Evolutionary conservation across 2,888 invertebrate genomes (phyloP).

Genomic region (Baronia brevicornis): DNA sequence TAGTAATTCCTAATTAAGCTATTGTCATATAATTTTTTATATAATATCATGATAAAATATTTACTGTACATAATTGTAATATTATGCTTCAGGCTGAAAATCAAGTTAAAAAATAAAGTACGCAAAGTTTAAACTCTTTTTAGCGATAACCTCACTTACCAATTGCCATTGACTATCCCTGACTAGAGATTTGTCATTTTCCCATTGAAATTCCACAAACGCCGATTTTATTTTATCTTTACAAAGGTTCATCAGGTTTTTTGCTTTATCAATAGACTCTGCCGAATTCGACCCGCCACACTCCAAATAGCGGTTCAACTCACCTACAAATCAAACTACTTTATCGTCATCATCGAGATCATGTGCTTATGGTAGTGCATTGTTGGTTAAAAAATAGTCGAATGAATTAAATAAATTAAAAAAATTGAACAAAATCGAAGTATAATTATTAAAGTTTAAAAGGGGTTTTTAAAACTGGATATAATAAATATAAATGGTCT

Average conservation of each 20-base stretch:
- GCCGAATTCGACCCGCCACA: conserved; percentile 41
- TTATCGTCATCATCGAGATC: background rate
- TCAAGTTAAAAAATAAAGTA: no score
- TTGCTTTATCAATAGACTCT: conserved; percentile 32
- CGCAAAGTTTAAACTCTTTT: no score
- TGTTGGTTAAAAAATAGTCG: no score
- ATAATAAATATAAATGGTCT: no score
- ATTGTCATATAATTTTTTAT: no score
- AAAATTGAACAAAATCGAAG: background rate
- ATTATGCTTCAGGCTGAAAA: no score
- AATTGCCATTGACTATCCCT: conserved; percentile 38
- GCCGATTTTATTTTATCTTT: conserved; percentile 27
- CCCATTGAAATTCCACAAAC: conserved; percentile 38
- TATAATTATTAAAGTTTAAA: conserved; percentile 1
- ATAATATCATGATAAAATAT: no score
- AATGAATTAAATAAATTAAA: background rate
- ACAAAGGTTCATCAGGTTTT: conserved; percentile 28
- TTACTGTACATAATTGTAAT: no score
- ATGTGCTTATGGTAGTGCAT: background rate
- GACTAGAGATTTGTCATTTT: conserved; percentile 34
- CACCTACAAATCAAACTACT: conserved; percentile 27
- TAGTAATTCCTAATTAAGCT: no score
- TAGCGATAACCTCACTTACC: no score
- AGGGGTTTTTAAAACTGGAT: background rate
- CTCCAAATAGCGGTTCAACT: conserved; percentile 38